Conservation (phyloP, 2,797 vertebrate species). For the Xenops minutus region DNA sequence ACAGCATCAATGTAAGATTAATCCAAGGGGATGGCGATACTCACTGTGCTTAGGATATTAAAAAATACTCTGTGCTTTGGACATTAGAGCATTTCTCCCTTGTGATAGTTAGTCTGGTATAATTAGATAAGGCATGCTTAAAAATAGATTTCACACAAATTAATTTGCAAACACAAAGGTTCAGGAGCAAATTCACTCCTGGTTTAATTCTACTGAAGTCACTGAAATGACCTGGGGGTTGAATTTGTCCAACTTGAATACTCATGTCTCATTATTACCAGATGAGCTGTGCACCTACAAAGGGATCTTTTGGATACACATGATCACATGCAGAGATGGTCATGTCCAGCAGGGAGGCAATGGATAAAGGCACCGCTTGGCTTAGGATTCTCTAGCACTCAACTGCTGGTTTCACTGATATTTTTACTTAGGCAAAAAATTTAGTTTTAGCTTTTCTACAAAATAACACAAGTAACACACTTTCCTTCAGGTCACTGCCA, state of each 20-base stretch:
- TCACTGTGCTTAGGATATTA: background rate
- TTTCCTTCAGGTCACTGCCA: conserved; percentile 50
- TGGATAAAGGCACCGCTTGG: background rate
- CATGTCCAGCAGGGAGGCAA: background rate
- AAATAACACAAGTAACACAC: background rate
- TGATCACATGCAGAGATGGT: background rate
- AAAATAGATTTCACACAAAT: conserved; percentile 14
- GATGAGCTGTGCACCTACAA: background rate
- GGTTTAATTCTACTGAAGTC: background rate
- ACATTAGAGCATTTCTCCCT: background rate
- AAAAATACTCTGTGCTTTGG: background rate
- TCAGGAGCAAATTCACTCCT: background rate
- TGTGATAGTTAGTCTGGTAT: background rate
- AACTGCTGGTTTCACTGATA: background rate
- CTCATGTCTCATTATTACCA: background rate
- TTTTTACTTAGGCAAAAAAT: background rate
- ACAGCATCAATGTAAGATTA: background rate
- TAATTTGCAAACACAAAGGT: conserved; percentile 17
- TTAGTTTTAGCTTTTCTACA: background rate
- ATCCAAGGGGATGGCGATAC: background rate
- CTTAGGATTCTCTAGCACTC: background rate
- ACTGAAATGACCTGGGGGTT: background rate
- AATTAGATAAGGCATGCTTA: background rate
- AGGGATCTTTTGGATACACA: background rate
- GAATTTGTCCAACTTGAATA: background rate